These are phyloP conservation scores for Epicampocera succincta DNA, from an alignment of 2,888 invertebrate genomes.

Conservation along the genomic window DNA sequence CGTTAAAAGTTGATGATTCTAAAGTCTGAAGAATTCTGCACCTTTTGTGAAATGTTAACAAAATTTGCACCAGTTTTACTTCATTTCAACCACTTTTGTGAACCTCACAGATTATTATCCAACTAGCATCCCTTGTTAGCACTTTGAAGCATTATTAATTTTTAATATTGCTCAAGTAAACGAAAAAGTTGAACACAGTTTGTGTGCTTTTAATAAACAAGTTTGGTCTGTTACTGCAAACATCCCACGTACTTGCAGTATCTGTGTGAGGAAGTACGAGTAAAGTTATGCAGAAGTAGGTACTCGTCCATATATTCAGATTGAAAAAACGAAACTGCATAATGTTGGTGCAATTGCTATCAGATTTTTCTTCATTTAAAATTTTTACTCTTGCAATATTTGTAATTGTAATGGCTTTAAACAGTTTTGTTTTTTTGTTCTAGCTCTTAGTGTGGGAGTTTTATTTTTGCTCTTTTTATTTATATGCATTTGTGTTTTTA, in stretches of 20 bases:
- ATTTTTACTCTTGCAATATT: slow-evolving; percentile 47
- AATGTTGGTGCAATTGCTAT: slow-evolving; percentile 19
- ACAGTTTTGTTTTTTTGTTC: slow-evolving; percentile 34
- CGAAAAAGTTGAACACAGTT: slow-evolving; percentile 14
- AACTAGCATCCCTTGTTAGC: slow-evolving; percentile 41
- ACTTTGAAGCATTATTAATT: slow-evolving; percentile 33
- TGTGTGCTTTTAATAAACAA: slow-evolving; percentile 47
- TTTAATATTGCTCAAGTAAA: slow-evolving; percentile 33
- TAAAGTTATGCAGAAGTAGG: background rate
- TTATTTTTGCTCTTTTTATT: slow-evolving; percentile 5
- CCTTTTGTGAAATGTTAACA: no score
- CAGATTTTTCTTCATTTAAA: slow-evolving; percentile 49
- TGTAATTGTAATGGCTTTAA: slow-evolving; percentile 55
- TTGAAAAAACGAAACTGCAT: background rate
- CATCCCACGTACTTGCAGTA: background rate
- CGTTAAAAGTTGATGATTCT: no score
- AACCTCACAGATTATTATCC: background rate
- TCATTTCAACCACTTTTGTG: background rate
- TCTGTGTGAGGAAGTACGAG: background rate
- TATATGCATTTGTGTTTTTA: slow-evolving; percentile 3
- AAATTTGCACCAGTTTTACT: background rate
- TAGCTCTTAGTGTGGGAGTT: slow-evolving; percentile 21
- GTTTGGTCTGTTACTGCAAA: background rate
- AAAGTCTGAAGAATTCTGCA: no score
- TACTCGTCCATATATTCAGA: background rate